These are phyloP conservation scores for Amphipoea oculea DNA, from an alignment of 2,888 invertebrate species.

Conservation along the genomic window DNA sequence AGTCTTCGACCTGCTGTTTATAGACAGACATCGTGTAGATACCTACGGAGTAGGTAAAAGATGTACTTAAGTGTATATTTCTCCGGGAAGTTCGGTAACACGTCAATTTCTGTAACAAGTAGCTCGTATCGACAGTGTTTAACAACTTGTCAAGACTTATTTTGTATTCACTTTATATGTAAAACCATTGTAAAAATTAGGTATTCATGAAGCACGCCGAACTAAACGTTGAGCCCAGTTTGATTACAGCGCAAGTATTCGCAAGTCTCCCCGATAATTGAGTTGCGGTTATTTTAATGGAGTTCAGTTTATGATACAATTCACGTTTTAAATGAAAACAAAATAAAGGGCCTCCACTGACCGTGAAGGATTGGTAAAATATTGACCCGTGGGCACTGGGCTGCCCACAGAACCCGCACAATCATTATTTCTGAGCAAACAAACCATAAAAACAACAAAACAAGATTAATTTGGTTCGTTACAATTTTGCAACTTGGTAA, in stretches of 20 bases:
- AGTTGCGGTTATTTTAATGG: slow-evolving; percentile 61
- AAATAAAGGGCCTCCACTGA: slow-evolving; percentile 40
- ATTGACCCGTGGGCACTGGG: slow-evolving; percentile 26
- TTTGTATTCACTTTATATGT: slow-evolving; percentile 71
- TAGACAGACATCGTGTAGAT: background rate
- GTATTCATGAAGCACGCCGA: slow-evolving; percentile 72
- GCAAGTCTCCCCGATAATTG: slow-evolving; percentile 69
- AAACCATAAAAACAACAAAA: slow-evolving; percentile 30
- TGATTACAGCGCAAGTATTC: slow-evolving; percentile 71
- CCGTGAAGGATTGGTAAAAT: slow-evolving; percentile 57
- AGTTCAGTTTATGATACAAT: slow-evolving; percentile 52
- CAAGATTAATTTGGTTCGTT: slow-evolving; percentile 35
- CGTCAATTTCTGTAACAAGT: slow-evolving; percentile 9
- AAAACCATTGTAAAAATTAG: slow-evolving; percentile 78
- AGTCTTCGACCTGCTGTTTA: background rate
- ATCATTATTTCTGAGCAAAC: slow-evolving; percentile 44
- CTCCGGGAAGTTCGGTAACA: background rate
- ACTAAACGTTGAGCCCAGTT: slow-evolving; percentile 61
- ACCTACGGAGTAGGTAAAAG: background rate
- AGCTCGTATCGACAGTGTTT: slow-evolving; percentile 17
- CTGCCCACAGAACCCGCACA: slow-evolving; percentile 5
- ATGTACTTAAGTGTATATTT: background rate
- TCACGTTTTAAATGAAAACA: slow-evolving; percentile 52
- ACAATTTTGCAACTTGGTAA: slow-evolving; percentile 18
- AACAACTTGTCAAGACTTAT: slow-evolving; percentile 41